A percentile compares a stretch with the other conserved stretches of the same genome.
phyloP scores from a whole-genome alignment of 2,797 vertebrate genomes.

The Eospalax fontanierii region DNA sequence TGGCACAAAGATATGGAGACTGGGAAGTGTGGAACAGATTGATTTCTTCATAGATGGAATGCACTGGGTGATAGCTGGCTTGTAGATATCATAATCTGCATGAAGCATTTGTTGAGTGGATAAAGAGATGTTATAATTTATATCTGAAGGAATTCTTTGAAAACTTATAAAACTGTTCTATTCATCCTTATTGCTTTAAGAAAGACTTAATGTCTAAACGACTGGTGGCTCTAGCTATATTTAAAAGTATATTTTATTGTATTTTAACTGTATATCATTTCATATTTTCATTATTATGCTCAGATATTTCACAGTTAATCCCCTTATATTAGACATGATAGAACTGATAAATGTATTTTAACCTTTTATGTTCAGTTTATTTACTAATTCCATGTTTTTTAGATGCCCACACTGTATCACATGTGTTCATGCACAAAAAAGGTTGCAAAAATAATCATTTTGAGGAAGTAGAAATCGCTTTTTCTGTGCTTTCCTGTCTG shows the following conservation, averaged over 20 bases:
- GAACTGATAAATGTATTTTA: not conserved
- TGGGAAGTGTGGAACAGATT: not conserved
- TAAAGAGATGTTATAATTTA: not conserved
- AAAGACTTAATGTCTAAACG: not conserved
- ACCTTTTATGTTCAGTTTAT: not conserved
- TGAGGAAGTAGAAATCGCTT: not conserved
- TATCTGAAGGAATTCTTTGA: not conserved
- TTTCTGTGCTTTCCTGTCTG: not conserved
- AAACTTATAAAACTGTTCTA: not conserved
- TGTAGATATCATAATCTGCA: not conserved
- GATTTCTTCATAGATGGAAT: not conserved
- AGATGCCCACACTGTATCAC: not conserved
- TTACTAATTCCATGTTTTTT: not conserved
- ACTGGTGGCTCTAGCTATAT: not conserved
- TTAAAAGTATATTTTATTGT: constrained; percentile 22
- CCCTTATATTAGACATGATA: not conserved
- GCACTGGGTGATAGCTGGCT: not conserved
- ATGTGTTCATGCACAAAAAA: not conserved
- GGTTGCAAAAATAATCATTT: not conserved
- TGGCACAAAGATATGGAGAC: not conserved
- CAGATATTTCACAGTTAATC: constrained; percentile 11
- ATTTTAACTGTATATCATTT: not conserved
- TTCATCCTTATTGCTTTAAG: not conserved
- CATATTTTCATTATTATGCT: constrained; percentile 49
- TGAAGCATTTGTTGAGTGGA: constrained; percentile 16